Conservation (phyloP, 2,113 vertebrate species). For the Vulpes ferrilata region DNA sequence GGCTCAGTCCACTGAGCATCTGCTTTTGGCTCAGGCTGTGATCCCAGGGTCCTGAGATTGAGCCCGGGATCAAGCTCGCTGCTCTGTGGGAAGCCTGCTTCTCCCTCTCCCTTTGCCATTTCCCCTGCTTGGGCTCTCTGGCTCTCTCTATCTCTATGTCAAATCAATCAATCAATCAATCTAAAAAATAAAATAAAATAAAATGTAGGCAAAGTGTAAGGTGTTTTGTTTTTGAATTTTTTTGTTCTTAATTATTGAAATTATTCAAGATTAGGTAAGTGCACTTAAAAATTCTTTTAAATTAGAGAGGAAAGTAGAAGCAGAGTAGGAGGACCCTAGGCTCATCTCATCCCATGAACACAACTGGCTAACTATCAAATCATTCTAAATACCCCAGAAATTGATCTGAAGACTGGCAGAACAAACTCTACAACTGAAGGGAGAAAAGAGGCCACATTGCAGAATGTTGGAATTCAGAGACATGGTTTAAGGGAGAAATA, state of each 20-base stretch:
- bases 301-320: background rate
- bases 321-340: background rate
- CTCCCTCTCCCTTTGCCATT: no score
- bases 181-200: background rate
- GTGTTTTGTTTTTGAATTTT: background rate
- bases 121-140: no score
- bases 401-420: background rate
- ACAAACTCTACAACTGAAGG: background rate
- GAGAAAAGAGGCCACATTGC: background rate
- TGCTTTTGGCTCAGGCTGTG: no score
- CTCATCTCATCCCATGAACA: background rate
- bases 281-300: background rate
- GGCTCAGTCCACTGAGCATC: no score
- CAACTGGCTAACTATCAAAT: background rate
- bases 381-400: background rate
- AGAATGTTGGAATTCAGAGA: background rate
- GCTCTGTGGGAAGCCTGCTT: no score
- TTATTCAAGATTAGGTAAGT: background rate
- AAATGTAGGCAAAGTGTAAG: background rate
- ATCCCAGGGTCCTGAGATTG: no score
- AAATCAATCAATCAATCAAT: no score
- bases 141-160: no score
- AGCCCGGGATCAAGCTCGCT: no score
- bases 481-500: background rate
- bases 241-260: background rate